These are phyloP conservation scores for Eptesicus fuscus DNA, from an alignment of 2,113 vertebrate species.

Conservation along the genomic window DNA sequence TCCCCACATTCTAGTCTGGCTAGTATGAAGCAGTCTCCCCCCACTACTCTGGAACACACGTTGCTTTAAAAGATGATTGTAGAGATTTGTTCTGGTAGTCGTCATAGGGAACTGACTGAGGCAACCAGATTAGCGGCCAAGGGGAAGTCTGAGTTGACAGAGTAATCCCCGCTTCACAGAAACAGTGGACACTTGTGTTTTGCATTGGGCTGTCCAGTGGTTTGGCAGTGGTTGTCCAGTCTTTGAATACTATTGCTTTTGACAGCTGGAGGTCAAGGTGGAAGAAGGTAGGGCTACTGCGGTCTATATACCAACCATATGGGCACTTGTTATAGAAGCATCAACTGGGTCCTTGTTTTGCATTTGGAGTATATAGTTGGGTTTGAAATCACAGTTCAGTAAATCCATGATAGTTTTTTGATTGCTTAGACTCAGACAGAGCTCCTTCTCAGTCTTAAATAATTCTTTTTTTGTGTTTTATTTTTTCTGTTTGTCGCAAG, in stretches of 20 bases:
- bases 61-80: neutral
- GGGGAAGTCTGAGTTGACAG: neutral
- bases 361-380: neutral
- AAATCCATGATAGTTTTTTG: neutral
- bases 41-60: neutral
- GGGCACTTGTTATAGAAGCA: neutral
- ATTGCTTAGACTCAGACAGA: neutral
- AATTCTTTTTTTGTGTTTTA: neutral
- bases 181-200: neutral
- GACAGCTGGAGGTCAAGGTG: neutral
- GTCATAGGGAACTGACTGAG: neutral
- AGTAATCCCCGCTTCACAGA: neutral
- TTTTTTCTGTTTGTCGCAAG: neutral
- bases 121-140: neutral
- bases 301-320: too few relatives aligned
- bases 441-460: neutral
- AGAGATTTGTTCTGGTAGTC: neutral
- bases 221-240: neutral
- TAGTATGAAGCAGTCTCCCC: neutral
- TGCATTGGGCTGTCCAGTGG: neutral
- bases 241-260: neutral
- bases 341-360: neutral
- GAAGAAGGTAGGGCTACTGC: neutral
- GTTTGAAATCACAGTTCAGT: slow-evolving; percentile 7
- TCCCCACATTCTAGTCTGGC: neutral